A percentile compares a stretch with the other conserved stretches of the same genome.
phyloP scores from a whole-genome alignment of 2,888 invertebrate species.

The Netelia fuscicornis region DNA sequence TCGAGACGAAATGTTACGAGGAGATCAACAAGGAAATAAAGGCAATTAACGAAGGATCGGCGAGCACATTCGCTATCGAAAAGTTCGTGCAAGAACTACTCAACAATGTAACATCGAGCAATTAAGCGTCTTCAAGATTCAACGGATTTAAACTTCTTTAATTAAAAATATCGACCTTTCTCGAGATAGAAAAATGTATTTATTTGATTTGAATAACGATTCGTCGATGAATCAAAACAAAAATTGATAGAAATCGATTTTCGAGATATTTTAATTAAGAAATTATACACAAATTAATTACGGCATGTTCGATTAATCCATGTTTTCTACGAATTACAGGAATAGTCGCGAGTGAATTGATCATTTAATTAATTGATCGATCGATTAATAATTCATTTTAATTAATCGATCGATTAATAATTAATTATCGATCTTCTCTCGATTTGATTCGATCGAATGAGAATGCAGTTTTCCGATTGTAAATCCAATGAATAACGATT shows the following conservation, averaged over 20 bases:
- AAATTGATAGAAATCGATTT: neutral
- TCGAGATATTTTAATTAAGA: too few species aligned
- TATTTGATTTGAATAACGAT: slow-evolving; percentile 2
- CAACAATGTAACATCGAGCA: neutral
- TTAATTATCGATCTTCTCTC: too few species aligned
- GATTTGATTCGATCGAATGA: too few species aligned
- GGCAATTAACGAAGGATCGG: slow-evolving; percentile 58
- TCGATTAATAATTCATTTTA: too few species aligned
- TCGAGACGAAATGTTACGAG: slow-evolving; percentile 58
- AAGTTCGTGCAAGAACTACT: neutral
- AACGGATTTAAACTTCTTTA: slow-evolving; percentile 13
- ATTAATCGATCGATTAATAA: too few species aligned
- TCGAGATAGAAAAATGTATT: neutral
- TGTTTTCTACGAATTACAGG: too few species aligned
- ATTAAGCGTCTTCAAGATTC: neutral
- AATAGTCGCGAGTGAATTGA: too few species aligned
- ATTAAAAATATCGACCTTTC: neutral
- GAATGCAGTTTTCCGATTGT: too few species aligned
- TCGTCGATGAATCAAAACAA: neutral
- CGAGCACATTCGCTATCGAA: neutral
- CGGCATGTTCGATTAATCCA: too few species aligned
- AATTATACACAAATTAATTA: too few species aligned
- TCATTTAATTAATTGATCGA: too few species aligned
- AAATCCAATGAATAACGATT: too few species aligned
- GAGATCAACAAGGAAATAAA: slow-evolving; percentile 57